A percentile compares a stretch with the other conserved stretches of the same genome.
Evolutionary conservation across 2,888 invertebrate species (phyloP).

Genomic region (Helicoverpa assulta): DNA sequence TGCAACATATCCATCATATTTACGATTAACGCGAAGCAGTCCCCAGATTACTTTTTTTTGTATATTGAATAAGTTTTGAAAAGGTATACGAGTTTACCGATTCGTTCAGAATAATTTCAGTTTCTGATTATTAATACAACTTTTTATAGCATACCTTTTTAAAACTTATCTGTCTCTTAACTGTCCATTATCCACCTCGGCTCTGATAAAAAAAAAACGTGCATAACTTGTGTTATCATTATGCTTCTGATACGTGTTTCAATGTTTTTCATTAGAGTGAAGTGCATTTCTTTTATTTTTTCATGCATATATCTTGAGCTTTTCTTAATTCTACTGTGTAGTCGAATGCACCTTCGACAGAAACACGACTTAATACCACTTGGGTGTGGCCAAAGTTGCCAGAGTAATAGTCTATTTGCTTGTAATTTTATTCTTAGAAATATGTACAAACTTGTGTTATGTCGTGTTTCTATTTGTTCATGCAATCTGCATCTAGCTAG

Average conservation of each 20-base stretch:
- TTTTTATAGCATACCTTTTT: conserved; percentile 23
- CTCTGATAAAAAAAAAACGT: neutral
- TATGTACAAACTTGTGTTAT: neutral
- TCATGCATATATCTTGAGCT: conserved; percentile 44
- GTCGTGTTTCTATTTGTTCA: conserved; percentile 51
- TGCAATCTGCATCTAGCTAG: conserved; percentile 44
- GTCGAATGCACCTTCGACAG: conserved; percentile 31
- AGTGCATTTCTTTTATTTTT: conserved; percentile 23
- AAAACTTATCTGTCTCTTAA: too few relatives aligned
- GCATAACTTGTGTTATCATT: too few relatives aligned
- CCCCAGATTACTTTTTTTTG: conserved; percentile 28
- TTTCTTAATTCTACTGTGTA: conserved; percentile 33
- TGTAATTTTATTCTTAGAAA: neutral
- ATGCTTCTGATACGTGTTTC: neutral
- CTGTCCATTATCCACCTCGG: conserved; percentile 22
- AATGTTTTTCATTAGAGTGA: conserved; percentile 27
- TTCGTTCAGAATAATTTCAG: neutral
- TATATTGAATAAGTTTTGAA: conserved; percentile 25
- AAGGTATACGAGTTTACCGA: conserved; percentile 19
- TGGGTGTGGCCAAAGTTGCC: neutral
- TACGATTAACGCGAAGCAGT: conserved; percentile 26
- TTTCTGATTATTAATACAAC: neutral
- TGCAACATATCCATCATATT: conserved; percentile 39
- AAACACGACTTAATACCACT: conserved; percentile 31
- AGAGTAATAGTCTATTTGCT: neutral